Evolutionary conservation across 2,888 invertebrate species (phyloP).

Genomic region (Drosophila conformis): DNA sequence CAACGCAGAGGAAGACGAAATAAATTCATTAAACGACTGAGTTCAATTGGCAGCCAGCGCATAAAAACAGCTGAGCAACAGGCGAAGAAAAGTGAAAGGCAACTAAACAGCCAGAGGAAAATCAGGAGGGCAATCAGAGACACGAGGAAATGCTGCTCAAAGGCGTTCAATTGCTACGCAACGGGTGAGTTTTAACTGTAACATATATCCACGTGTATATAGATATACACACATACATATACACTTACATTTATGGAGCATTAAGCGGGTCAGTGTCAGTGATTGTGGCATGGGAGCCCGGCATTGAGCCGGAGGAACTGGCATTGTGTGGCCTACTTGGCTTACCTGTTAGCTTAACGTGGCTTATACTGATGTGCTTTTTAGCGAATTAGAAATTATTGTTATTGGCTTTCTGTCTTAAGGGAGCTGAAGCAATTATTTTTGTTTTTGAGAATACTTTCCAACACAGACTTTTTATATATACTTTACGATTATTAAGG

Average conservation of each 20-base stretch:
- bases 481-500: not conserved
- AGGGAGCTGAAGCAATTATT: not conserved
- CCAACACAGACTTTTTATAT: not conserved
- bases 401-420: not conserved
- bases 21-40: slow-evolving; percentile 66
- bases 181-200: slow-evolving; percentile 59
- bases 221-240: slow-evolving; percentile 3
- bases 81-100: slow-evolving; percentile 60
- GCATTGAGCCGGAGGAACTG: slow-evolving; percentile 20
- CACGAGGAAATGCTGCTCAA: slow-evolving; percentile 66
- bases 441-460: not conserved
- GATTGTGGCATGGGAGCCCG: slow-evolving; percentile 22
- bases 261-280: slow-evolving; percentile 47
- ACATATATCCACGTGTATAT: not conserved
- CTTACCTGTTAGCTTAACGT: slow-evolving; percentile 34
- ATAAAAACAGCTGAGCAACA: slow-evolving; percentile 27
- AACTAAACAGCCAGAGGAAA: slow-evolving; percentile 20
- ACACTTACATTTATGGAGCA: slow-evolving; percentile 13
- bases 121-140: slow-evolving; percentile 4
- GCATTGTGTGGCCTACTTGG: slow-evolving; percentile 43
- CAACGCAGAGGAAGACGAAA: slow-evolving; percentile 39
- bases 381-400: not conserved
- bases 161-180: slow-evolving; percentile 69
- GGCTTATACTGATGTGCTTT: not conserved
- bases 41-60: slow-evolving; percentile 57